Evolutionary conservation across 2,113 vertebrate genomes (phyloP).

Genomic region (Sterrhoptilus dennistouni): DNA sequence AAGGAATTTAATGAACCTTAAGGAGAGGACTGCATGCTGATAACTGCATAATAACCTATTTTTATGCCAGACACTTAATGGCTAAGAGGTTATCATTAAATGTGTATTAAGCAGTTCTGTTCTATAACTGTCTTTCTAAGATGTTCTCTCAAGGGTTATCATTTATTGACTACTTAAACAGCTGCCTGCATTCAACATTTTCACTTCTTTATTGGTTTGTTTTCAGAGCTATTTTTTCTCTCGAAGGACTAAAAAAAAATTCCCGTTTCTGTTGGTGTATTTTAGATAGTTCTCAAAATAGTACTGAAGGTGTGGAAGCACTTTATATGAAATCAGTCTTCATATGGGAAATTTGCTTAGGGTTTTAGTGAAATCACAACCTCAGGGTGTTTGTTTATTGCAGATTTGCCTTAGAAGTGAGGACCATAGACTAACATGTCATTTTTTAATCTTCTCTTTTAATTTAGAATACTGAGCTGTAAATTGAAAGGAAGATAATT

Average conservation of each 20-base stretch:
- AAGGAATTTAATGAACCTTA: conserved; percentile 57
- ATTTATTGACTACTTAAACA: neutral
- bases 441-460: neutral
- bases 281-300: neutral
- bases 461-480: conserved; percentile 49
- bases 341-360: neutral
- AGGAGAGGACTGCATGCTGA: conserved; percentile 36
- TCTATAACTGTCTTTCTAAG: neutral
- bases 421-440: neutral
- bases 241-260: neutral
- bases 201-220: neutral
- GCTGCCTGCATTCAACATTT: neutral
- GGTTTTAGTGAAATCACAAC: neutral
- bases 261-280: neutral
- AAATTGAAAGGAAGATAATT: conserved; percentile 47
- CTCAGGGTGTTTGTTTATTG: neutral
- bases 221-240: neutral
- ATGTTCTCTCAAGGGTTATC: neutral
- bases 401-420: neutral
- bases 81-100: conserved; percentile 39
- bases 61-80: conserved; percentile 3
- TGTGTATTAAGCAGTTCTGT: conserved; percentile 9
- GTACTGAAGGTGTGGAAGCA: neutral
- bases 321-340: neutral
- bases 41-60: conserved; percentile 45